Percentiles rank a stretch among this genome's conserved stretches.
Evolutionary conservation across 30 jellyfish, hydroid and myxozoan genomes (phyloP).

Genomic region (Aurelia sp.): DNA sequence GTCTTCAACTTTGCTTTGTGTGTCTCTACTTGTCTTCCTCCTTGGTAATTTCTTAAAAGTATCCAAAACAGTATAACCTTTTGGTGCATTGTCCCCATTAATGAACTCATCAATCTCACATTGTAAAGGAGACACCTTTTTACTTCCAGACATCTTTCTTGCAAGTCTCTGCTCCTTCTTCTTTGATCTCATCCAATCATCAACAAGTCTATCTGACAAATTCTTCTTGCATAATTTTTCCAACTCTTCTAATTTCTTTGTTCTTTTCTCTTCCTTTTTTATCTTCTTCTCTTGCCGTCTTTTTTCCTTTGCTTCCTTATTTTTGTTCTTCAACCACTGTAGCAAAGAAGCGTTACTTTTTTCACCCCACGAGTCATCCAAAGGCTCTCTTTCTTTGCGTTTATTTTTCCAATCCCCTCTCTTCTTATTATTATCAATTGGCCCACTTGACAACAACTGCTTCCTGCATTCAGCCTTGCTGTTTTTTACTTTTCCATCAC

Average conservation of each 20-base stretch:
- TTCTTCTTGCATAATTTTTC: slow-evolving; percentile 33
- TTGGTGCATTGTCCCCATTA: slow-evolving; percentile 3
- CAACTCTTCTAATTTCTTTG: slow-evolving; percentile 14
- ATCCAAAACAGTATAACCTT: slow-evolving; percentile 36
- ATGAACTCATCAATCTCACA: background rate
- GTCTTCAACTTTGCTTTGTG: background rate
- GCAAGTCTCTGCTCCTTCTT: background rate
- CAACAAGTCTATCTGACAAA: slow-evolving; percentile 17
- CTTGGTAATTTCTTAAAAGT: slow-evolving; percentile 6
- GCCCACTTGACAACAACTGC: background rate
- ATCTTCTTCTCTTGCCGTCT: slow-evolving; percentile 5
- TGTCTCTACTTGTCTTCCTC: background rate
- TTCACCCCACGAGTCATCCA: slow-evolving; percentile 24
- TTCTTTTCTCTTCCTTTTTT: slow-evolving; percentile 26
- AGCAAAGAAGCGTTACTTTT: slow-evolving; percentile 30
- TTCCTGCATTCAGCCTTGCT: background rate
- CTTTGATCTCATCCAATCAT: slow-evolving; percentile 50
- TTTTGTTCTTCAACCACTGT: slow-evolving; percentile 45
- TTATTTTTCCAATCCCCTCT: background rate
- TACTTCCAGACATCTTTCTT: background rate
- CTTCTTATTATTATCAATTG: background rate
- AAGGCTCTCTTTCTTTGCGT: background rate
- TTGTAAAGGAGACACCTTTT: background rate
- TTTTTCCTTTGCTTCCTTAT: slow-evolving; percentile 25
- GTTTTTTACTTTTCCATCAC: background rate